Evolutionary conservation across 2,113 vertebrate genomes (phyloP), one percentile per base, ranked within the genome.

Genomic region (Andinoacara biseriatus): DNA sequence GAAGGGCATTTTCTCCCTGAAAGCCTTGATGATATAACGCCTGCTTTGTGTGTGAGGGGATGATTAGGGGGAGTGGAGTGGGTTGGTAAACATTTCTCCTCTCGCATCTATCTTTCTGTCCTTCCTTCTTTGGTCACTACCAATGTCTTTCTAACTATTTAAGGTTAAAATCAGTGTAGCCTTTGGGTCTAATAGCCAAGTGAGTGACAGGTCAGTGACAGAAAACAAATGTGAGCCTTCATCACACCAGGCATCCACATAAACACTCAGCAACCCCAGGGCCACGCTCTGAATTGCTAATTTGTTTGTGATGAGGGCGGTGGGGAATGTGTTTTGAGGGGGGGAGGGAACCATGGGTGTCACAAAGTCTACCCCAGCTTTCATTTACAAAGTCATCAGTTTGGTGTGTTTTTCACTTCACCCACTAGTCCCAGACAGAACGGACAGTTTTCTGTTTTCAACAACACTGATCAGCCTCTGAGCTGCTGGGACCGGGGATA

Each of bases 141-240:
- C 33, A 74, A 85, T 62, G 61, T 89, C 84, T 87, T 78, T 77
- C 86, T 76, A 35, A 79, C 82, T 77, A 83, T 93, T 90, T 74
- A 82, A 83, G 78, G 89, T 84, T 89, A 46, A 85, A 91, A 92
- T 75, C 78, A 83, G 65, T n/a, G 58, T 38, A 84, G 86, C 87
- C 87, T 72, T 74, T 22, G 60, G 86, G 88, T 72, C 60, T 86
- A 91, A 86, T 81, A 76, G 90, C 83, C 33, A 38, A 85, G 77
- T 92, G 92, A 95, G 82, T 93, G 94, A 94, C 94, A 93, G 91
- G 85, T 87, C 89, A 81, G 90, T 92, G 93, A 94, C 94, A 92
- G 92, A 90, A 93, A 94, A 94, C 94, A 95, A 95, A 96, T 95
- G 94, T 86, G 91, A 89, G 91, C 90, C 91, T 94, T 95, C 94